phyloP scores from a whole-genome alignment of 2,888 invertebrate species.

The Kryphioiulus occultus region DNA sequence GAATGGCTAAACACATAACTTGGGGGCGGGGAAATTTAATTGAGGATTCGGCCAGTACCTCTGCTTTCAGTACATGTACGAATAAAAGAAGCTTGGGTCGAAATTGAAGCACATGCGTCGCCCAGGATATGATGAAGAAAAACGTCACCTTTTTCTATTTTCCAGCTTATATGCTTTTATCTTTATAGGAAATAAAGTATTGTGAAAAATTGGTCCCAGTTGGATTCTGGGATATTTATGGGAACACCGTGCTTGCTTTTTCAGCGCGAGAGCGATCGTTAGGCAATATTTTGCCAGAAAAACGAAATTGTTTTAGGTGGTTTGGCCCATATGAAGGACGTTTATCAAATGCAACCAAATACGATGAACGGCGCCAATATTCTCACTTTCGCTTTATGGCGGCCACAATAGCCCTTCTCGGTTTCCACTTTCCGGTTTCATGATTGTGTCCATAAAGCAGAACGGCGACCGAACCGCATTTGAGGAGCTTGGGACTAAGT shows the following conservation, averaged over 20 bases:
- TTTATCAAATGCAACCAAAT: slow-evolving; percentile 31
- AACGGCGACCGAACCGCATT: not conserved
- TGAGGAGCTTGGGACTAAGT: not conserved
- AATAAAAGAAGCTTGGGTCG: too few species aligned
- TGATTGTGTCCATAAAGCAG: not conserved
- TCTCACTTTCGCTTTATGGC: not conserved
- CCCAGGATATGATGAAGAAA: too few species aligned
- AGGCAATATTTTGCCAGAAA: slow-evolving; percentile 2
- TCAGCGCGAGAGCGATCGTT: not conserved
- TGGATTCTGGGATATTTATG: slow-evolving; percentile 2
- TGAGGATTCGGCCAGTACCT: too few species aligned
- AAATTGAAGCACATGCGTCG: too few species aligned
- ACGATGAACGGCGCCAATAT: not conserved
- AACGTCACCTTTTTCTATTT: not conserved
- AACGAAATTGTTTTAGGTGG: slow-evolving; percentile 28
- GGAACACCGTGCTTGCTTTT: not conserved
- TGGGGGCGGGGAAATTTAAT: too few species aligned
- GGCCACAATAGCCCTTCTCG: slow-evolving; percentile 12
- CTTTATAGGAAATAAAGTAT: slow-evolving; percentile 26
- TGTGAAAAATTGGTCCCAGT: slow-evolving; percentile 26
- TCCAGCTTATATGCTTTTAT: not conserved
- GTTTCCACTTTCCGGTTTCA: slow-evolving; percentile 21
- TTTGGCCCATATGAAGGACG: not conserved
- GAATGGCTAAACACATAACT: too few species aligned
- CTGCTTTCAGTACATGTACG: too few species aligned